Evolutionary conservation across 2,797 vertebrate species (phyloP).

Genomic region (Falco rusticolus): DNA sequence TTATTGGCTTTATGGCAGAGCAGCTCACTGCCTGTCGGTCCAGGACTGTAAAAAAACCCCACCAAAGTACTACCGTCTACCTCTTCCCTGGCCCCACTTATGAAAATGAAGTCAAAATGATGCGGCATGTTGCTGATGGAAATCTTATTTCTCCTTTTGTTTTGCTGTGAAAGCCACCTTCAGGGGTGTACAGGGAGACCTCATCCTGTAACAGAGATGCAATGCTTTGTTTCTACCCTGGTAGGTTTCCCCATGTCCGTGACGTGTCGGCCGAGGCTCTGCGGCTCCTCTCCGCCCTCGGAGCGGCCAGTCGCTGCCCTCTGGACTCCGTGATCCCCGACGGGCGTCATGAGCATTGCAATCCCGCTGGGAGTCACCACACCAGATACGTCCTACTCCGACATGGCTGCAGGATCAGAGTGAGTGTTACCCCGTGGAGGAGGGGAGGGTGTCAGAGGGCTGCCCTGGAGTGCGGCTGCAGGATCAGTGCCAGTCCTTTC

Average conservation of each 20-base stretch:
- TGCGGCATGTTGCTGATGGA: background rate
- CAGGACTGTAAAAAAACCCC: background rate
- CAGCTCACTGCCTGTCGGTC: background rate
- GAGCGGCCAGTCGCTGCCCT: slow-evolving; percentile 90
- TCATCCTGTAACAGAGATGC: background rate
- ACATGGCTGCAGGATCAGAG: slow-evolving; percentile 99
- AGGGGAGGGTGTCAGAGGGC: slow-evolving; percentile 20
- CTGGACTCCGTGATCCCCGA: slow-evolving; percentile 93
- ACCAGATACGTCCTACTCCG: slow-evolving; percentile 99
- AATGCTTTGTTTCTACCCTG: slow-evolving; percentile 62
- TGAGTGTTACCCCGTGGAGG: slow-evolving; percentile 77
- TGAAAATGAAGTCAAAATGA: background rate
- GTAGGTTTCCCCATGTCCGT: slow-evolving; percentile 91
- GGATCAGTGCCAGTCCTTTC: background rate
- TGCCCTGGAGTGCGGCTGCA: background rate
- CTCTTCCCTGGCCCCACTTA: background rate
- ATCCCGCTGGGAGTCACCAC: slow-evolving; percentile 99
- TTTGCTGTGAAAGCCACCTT: background rate
- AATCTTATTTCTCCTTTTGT: slow-evolving; percentile 22
- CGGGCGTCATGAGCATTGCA: slow-evolving; percentile 99
- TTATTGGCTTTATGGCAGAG: background rate
- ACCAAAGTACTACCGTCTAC: background rate
- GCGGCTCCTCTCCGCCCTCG: slow-evolving; percentile 90
- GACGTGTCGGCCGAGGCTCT: slow-evolving; percentile 91
- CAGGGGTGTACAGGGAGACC: background rate